Conservation (phyloP, 2,797 vertebrate species). For the Danio choprae region DNA sequence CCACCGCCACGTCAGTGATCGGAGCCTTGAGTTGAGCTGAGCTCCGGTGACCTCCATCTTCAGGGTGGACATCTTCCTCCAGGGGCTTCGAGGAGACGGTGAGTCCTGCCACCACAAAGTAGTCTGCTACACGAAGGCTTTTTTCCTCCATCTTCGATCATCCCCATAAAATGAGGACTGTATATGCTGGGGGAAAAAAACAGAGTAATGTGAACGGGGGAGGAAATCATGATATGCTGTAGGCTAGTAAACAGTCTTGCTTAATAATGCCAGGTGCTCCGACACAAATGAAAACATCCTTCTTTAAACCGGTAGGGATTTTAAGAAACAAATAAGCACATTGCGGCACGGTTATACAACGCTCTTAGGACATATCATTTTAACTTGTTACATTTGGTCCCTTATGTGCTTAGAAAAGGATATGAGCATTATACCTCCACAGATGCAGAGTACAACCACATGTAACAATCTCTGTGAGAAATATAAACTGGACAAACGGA, state of each 20-base stretch:
- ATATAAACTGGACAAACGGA: conserved; percentile 71
- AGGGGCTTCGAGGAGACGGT: conserved; percentile 92
- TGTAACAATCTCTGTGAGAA: conserved; percentile 32
- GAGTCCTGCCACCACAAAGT: conserved; percentile 97
- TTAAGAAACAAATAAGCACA: background rate
- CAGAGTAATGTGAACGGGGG: background rate
- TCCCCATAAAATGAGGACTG: conserved; percentile 76
- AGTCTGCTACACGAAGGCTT: conserved; percentile 96
- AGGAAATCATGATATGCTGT: background rate
- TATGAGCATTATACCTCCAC: conserved; percentile 42
- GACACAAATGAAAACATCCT: conserved; percentile 9
- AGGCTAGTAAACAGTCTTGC: conserved; percentile 7
- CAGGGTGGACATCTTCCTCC: conserved; percentile 93
- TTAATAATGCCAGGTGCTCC: conserved; percentile 23
- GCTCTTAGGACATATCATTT: conserved; percentile 16
- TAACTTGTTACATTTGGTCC: conserved; percentile 13
- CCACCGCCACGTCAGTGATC: conserved; percentile 94
- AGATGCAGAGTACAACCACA: conserved; percentile 40
- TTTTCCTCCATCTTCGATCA: conserved; percentile 99
- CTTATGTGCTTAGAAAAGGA: conserved; percentile 33
- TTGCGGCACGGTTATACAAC: conserved; percentile 28
- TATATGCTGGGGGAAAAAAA: conserved; percentile 64
- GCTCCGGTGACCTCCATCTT: conserved; percentile 88
- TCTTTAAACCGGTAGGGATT: conserved; percentile 5
- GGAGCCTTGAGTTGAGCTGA: conserved; percentile 89